These are phyloP conservation scores for Isoperla grammatica DNA, from an alignment of 2,888 invertebrate species.

Conservation along the genomic window DNA sequence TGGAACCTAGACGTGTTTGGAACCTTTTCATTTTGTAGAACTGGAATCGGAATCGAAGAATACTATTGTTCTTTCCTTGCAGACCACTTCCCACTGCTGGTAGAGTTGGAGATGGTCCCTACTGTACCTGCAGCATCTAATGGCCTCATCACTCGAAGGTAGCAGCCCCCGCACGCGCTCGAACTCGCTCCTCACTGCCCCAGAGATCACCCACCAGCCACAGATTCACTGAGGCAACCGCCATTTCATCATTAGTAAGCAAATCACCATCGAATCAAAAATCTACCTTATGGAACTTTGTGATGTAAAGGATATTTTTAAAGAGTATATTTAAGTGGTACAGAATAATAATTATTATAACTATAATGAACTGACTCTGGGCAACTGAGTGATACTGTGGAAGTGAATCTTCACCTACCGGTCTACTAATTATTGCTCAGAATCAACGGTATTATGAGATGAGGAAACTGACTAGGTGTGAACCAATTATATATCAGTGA, in stretches of 20 bases:
- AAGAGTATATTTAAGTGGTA: slow-evolving; percentile 12
- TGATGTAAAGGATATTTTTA: slow-evolving; percentile 19
- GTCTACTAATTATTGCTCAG: slow-evolving; percentile 11
- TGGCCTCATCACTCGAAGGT: slow-evolving; percentile 80
- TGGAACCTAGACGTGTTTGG: no score
- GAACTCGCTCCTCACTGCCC: background rate
- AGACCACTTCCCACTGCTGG: slow-evolving; percentile 90
- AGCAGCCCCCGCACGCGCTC: slow-evolving; percentile 47
- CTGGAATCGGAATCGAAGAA: no score
- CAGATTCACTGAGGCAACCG: slow-evolving; percentile 18
- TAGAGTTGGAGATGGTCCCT: slow-evolving; percentile 84
- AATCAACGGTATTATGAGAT: slow-evolving; percentile 12
- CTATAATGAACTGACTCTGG: slow-evolving; percentile 6
- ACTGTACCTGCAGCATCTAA: slow-evolving; percentile 56
- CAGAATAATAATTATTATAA: slow-evolving; percentile 16
- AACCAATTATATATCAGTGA: background rate
- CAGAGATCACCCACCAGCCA: slow-evolving; percentile 1
- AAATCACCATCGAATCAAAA: no score
- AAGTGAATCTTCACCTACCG: no score
- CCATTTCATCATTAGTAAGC: slow-evolving; percentile 18
- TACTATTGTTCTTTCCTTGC: slow-evolving; percentile 38
- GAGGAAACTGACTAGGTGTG: background rate
- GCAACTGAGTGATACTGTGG: slow-evolving; percentile 1
- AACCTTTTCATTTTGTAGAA: no score
- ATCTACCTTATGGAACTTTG: background rate